Evolutionary conservation across 2,113 vertebrate species (phyloP).

Genomic region (Danionella cerebrum): DNA sequence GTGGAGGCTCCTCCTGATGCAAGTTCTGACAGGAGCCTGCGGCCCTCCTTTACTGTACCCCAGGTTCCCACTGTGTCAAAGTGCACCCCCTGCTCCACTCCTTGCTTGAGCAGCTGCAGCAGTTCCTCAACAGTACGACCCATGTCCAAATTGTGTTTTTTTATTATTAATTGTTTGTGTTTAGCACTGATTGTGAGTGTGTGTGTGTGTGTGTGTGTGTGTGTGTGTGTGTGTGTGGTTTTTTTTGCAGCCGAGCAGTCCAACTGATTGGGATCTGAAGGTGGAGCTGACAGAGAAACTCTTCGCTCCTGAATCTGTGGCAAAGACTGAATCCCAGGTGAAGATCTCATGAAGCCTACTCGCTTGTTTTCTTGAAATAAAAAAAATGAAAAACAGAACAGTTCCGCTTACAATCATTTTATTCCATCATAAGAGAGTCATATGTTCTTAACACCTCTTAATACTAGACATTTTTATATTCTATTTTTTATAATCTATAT

Average conservation of each 20-base stretch:
- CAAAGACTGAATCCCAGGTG: constrained; percentile 69
- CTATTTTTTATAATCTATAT: too few species aligned
- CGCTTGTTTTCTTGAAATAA: too few species aligned
- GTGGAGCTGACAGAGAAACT: constrained; percentile 90
- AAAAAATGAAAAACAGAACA: too few species aligned
- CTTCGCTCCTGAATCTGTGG: constrained; percentile 77
- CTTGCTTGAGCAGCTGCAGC: constrained; percentile 76
- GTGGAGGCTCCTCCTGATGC: constrained; percentile 29
- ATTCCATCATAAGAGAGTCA: too few species aligned
- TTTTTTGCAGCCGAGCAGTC: constrained; percentile 84
- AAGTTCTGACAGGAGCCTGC: constrained; percentile 50
- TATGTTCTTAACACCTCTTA: too few species aligned
- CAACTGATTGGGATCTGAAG: constrained; percentile 82
- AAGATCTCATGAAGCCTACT: too few species aligned
- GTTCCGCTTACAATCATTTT: too few species aligned
- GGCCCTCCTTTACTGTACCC: constrained; percentile 64
- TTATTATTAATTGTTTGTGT: background rate
- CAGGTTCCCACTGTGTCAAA: constrained; percentile 59
- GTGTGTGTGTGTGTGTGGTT: background rate
- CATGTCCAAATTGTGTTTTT: background rate
- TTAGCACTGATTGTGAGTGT: background rate
- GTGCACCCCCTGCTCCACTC: constrained; percentile 60
- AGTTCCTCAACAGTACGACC: constrained; percentile 73
- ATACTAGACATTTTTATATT: too few species aligned
- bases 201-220: background rate